Evolutionary conservation across 1,140 invertebrate genomes (phyloP), one percentile per base, ranked within the genome.

Genomic region (Apis dorsata): DNA sequence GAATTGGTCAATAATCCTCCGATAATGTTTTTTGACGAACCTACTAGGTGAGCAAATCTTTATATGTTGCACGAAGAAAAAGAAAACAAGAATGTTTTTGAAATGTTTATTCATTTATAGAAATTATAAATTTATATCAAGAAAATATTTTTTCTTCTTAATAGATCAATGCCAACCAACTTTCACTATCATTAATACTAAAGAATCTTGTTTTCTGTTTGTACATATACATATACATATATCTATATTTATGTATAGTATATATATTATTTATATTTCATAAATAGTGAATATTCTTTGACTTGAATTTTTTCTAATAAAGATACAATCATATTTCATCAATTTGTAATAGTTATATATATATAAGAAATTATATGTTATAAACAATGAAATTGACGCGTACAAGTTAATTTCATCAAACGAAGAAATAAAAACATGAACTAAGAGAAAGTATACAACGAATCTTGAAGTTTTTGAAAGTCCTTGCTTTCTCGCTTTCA

Each of bases 11-110:
- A 98, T 93, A 99, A 99, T 94, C 99, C 99, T 34, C 97, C 97
- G 2, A 97, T 99, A 78, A 99, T 99, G 98, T 99, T 99, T 93
- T 99, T 99, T 91, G 99, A 99, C 92, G 98, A 99, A 92, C 98
- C 98, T 1, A 99, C 98, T 1, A 97, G 96, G 96, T 95, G 85
- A 92, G 12, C 8, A 19, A 21, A 53, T 66, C 7, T 49, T 24
- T 63, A 24, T 75, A 51, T 49, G 2, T 21, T n/a, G 5, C 15
- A 51, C 49, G 2, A 70, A 10, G n/a, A 1, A 21, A n/a, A 13
- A 2, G 8, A 9, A 8, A 19, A 11, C 5, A 55, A 72, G 9
- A 10, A 21, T 24, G 15, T 13, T 44, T 51, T 34, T 28, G 24
- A 65, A 60, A 28, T n/a, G 1, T 49, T 3, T 11, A 66, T 28